Percentiles rank a stretch among this genome's conserved stretches.
Conservation (phyloP, 1,140 invertebrate genomes). For the Trachymyrmex septentrionalis region DNA sequence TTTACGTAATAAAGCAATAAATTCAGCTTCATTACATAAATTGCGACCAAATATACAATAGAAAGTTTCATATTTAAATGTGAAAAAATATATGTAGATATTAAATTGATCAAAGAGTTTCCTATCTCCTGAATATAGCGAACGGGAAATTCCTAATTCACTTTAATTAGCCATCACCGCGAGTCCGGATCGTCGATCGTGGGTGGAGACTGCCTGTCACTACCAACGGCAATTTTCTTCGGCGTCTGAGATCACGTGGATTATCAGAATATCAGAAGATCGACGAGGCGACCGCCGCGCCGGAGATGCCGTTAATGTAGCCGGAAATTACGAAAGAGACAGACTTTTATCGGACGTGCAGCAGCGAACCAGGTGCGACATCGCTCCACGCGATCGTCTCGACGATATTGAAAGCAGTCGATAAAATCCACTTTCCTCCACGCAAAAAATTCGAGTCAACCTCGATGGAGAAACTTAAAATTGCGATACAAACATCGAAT, state of each 20-base stretch:
- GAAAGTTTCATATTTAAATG: not conserved
- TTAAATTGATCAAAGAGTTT: constrained; percentile 25
- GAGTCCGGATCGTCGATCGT: constrained; percentile 20
- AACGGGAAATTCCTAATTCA: constrained; percentile 43
- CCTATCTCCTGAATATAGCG: not conserved
- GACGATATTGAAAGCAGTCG: constrained; percentile 35
- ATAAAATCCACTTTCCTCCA: constrained; percentile 34
- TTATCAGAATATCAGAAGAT: constrained; percentile 59
- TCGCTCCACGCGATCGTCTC: not conserved
- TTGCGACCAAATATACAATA: not conserved
- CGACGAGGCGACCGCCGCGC: constrained; percentile 25
- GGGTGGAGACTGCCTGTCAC: constrained; percentile 25
- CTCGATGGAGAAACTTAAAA: not conserved
- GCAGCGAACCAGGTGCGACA: constrained; percentile 9
- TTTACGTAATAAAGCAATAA: not conserved
- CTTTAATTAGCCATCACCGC: constrained; percentile 59
- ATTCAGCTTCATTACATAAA: not conserved
- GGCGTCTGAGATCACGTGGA: constrained; percentile 44
- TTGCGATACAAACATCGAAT: not conserved
- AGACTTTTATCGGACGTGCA: constrained; percentile 48
- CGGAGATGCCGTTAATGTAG: constrained; percentile 60
- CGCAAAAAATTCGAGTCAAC: not conserved
- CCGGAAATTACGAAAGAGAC: constrained; percentile 58
- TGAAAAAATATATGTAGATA: not conserved
- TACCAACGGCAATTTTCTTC: constrained; percentile 46